Evolutionary conservation across 2,888 invertebrate genomes (phyloP).

Genomic region (Plusia festucae): DNA sequence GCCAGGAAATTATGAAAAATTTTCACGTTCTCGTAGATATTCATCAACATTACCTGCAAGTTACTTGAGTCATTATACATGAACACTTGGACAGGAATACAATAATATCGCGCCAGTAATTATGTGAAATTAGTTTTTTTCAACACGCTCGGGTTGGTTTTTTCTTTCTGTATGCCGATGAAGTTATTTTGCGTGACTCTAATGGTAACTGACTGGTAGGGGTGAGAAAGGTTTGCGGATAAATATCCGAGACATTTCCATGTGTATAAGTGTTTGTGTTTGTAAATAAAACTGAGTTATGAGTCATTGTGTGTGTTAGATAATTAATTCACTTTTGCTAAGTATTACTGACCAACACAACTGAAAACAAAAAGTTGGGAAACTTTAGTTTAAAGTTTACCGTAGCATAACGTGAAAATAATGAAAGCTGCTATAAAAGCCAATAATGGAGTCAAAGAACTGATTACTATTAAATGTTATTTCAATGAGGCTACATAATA

Average conservation of each 20-base stretch:
- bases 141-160: conserved; percentile 35
- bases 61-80: conserved; percentile 53
- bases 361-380: no score
- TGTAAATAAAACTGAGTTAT: no score
- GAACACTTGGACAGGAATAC: conserved; percentile 45
- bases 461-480: no score
- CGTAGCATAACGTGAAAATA: no score
- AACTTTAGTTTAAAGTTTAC: no score
- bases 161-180: conserved; percentile 58
- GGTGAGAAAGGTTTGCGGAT: conserved; percentile 24
- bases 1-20: conserved; percentile 47
- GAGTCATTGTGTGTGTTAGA: neutral
- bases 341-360: no score
- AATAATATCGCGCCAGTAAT: conserved; percentile 52
- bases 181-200: conserved; percentile 75
- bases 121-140: conserved; percentile 57
- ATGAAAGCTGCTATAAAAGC: no score
- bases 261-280: no score
- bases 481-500: no score
- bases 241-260: neutral
- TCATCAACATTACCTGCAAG: conserved; percentile 34
- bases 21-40: conserved; percentile 41
- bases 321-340: no score
- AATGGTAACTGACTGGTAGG: conserved; percentile 47
- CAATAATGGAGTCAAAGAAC: no score